Percentiles rank a stretch among this genome's conserved stretches.
These are phyloP conservation scores for Trichoplusia ni DNA, from an alignment of 1,140 invertebrate species.

Conservation along the genomic window DNA sequence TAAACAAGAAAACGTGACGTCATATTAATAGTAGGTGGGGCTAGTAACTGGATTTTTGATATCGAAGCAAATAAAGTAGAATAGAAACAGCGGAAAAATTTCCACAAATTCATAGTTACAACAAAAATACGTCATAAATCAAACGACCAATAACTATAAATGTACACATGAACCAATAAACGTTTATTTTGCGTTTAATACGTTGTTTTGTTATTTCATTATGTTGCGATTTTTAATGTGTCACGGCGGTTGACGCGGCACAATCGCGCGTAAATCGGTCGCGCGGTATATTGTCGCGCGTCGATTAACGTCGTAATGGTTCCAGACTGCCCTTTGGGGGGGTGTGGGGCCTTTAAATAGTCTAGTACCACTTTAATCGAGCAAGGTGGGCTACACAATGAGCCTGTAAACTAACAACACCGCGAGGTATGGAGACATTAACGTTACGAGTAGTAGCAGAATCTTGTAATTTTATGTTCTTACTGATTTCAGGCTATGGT, in stretches of 20 bases:
- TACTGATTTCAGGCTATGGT: no score
- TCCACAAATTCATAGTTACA: not conserved
- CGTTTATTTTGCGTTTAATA: conserved; percentile 27
- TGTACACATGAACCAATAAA: conserved; percentile 20
- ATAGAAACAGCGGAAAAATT: no score
- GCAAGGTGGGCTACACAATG: not conserved
- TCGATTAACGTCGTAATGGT: conserved; percentile 39
- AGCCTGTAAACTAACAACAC: not conserved
- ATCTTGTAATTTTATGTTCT: no score
- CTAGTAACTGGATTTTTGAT: no score
- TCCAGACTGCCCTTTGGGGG: not conserved
- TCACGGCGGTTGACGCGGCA: conserved; percentile 34
- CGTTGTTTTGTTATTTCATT: conserved; percentile 34
- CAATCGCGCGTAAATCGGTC: conserved; percentile 43
- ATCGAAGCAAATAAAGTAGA: no score
- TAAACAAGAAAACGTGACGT: no score
- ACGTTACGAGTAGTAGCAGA: no score
- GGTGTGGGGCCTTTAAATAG: conserved; percentile 22
- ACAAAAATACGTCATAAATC: not conserved
- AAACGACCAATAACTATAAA: conserved; percentile 12
- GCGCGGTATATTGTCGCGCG: conserved; percentile 32
- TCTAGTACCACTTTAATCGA: conserved; percentile 1
- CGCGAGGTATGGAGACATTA: no score
- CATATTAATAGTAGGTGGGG: no score
- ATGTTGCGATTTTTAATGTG: conserved; percentile 35